Base-by-base conservation (phyloP, 2,797 vertebrate genomes). In the Forpus xanthops region DNA sequence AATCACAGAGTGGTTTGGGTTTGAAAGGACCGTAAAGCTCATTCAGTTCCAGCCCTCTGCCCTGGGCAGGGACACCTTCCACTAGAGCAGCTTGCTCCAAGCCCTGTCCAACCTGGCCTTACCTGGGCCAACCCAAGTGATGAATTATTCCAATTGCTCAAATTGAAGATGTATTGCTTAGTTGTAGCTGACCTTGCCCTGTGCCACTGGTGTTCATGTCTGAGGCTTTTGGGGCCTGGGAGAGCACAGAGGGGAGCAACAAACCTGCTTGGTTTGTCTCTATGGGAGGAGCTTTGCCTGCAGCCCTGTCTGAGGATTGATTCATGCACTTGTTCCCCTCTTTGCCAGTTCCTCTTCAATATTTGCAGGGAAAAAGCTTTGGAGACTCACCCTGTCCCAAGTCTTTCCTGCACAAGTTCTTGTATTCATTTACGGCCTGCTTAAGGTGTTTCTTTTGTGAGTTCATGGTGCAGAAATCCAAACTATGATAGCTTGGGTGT, bases 211-310 rank as follows among this genome's bases (percentile, higher is more conserved):
- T 25, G 56, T 6, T 41, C 24, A 35, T 18, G 24, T 14, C n/a
- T 0, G 0, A 27, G 42, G 31, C 23, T 53, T 18, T 39, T 1
- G 4, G 79, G 11, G 31, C 19, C 27, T 80, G 33, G 2, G 8
- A 6, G 39, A 33, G 11, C 2, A 1, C 20, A 28, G 23, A 17
- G 60, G 23, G 12, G n/a, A 55, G 30, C 37, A 47, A 39, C 55
- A 66, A 15, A 55, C 27, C 71, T 39, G 7, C 15, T n/a, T 47
- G 27, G 3, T 39, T 64, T 73, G 39, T n/a, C 53, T 71, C 24
- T 35, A 25, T 58, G 55, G 60, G 42, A 39, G 15, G 42, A 33
- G 42, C 71, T 76, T 31, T 66, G 45, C 41, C 60, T 35, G 15
- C 53, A 28, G 33, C 28, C 31, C 25, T 19, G 11, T 11, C 3